Base-by-base conservation (phyloP, 2,797 vertebrate genomes). In the Leptoclinus maculatus region DNA sequence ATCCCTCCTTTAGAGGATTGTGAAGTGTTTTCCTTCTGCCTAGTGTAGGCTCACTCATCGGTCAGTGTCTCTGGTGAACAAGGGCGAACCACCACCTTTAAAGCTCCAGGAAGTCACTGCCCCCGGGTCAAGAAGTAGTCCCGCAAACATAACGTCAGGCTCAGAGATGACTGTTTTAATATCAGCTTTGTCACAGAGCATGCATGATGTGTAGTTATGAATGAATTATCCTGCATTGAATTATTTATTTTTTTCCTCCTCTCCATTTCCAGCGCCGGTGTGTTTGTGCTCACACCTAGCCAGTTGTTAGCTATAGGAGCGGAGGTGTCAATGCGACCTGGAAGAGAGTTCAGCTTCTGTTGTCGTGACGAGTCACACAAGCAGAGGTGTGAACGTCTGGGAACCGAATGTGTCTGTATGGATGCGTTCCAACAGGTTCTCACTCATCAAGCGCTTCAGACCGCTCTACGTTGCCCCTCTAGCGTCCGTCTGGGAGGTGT, bases 381-480 rank as follows among this genome's bases (percentile, higher is more conserved):
- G 53, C 58, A 74, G 72, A 85, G 58, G 75, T 62, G 80, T 77
- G 74, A 74, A 34, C 3, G 43, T 59, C 74, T 56, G 65, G 68
- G 67, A 56, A 54, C 65, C 62, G 32, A 38, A 68, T 68, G 59
- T 51, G 71, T 66, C 51, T 39, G 32, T 23, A 39, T 62, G 65
- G 67, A 56, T 17, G 5, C 16, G 16, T 45, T 43, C 41, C 41
- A 14, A 29, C 14, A 8, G 4, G 53, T 27, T 54, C 53, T 54
- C 53, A 25, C 53, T 16, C 53, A 14, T 54, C 25, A 54, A 27
- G 27, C 25, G 13, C 51, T 1, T 25, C 51, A 53, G 13, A 25
- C 51, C 12, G 23, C 51, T 53, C 23, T 53, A 1, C n/a, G 23
- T 0, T 14, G 5, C 51, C 7, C 23, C 5, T 54, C 1, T 54